Evolutionary conservation across 2,888 invertebrate genomes (phyloP), one percentile per base, ranked within the genome.

Genomic region (Pyrrhosoma nymphula): DNA sequence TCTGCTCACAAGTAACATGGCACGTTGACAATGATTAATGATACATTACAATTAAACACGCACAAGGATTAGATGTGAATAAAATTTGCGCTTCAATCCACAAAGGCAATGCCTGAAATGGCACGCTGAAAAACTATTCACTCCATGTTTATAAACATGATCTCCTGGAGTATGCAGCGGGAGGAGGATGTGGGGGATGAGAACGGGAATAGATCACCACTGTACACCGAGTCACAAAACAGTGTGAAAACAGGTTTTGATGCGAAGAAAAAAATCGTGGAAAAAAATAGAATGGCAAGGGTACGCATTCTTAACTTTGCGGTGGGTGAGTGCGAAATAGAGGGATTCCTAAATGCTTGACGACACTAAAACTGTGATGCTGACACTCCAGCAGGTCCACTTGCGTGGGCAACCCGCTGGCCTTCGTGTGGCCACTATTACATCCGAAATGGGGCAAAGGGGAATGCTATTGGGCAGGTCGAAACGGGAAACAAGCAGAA

Each of bases 361-460:
- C 75, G 69, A 93, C 55, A 89, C 56, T 56, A 3, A 26, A 82
- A 6, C 35, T 4, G 39, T 39, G 55, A 56, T 93, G 60, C 60
- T 60, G 60, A 60, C 60, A 69, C 75, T 69, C 47, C 23, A 69
- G 47, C 75, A 26, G 75, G 55, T 69, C 26, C 35, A 47, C 47
- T 26, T 75, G 93, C 60, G 93, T 93, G 93, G 69, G 60, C 60
- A 69, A 93, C 93, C 93, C 69, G 69, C n/a, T 47, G 69, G 93
- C 63, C 93, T 82, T 93, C 93, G 39, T 82, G 30, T 82, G 18
- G 4, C 35, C 93, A 69, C 93, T 16, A 63, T 89, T 82, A 82
- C 82, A 18, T 35, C 82, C 82, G 82, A 89, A 56, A 89, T 47
- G 63, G 63, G 39, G 63, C 91, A 69, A 69, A 69, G 93, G 12